These are phyloP conservation scores for Ondatra zibethicus DNA, from an alignment of 2,113 vertebrate species.

Conservation along the genomic window DNA sequence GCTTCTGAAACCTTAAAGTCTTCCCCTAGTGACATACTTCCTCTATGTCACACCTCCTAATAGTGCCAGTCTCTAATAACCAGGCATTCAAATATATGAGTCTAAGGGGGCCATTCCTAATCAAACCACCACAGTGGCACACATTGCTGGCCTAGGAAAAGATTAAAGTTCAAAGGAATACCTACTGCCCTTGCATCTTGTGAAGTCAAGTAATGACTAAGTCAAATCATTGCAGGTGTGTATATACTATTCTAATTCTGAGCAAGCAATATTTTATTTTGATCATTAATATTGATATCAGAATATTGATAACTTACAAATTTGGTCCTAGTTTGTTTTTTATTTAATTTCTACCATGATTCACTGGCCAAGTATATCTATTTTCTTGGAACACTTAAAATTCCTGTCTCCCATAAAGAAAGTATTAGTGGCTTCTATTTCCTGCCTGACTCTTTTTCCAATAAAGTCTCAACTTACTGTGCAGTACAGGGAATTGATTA, in stretches of 20 bases:
- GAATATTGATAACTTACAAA: neutral
- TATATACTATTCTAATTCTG: neutral
- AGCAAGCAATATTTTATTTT: slow-evolving; percentile 1
- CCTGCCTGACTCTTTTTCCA: neutral
- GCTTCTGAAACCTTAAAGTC: neutral
- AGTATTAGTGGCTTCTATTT: neutral
- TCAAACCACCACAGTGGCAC: neutral
- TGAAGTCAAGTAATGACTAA: neutral
- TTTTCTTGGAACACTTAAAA: neutral
- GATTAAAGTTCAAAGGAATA: neutral
- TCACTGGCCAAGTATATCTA: neutral
- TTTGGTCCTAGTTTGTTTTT: slow-evolving; percentile 29
- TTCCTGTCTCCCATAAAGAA: neutral
- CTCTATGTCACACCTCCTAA: neutral
- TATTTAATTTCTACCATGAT: slow-evolving; percentile 25
- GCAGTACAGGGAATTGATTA: neutral
- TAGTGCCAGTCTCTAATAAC: neutral
- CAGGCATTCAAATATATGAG: neutral
- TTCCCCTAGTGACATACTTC: neutral
- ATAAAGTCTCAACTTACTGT: neutral
- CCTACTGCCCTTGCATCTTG: neutral
- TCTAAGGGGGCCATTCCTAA: neutral
- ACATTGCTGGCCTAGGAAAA: neutral
- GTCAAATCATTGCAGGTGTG: neutral
- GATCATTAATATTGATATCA: slow-evolving; percentile 27